phyloP scores from a whole-genome alignment of 2,888 invertebrate genomes.

The Trisateles emortualis region DNA sequence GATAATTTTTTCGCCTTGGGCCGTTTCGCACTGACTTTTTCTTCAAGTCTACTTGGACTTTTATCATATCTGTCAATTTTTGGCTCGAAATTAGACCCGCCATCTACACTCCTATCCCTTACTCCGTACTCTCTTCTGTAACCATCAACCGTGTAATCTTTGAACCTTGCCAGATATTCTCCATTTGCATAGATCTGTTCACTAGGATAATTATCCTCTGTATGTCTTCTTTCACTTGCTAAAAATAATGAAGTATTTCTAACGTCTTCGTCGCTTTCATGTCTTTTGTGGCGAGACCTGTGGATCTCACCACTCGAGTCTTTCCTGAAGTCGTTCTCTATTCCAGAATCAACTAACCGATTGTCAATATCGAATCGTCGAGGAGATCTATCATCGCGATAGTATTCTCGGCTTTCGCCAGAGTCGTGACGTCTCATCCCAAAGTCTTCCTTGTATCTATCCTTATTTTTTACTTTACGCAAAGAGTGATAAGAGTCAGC shows the following conservation, averaged over 20 bases:
- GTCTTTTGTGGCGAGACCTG: conserved; percentile 65
- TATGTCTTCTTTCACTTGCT: conserved; percentile 91
- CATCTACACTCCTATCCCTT: conserved; percentile 88
- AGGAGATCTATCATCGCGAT: conserved; percentile 76
- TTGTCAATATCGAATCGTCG: conserved; percentile 86
- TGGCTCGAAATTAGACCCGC: conserved; percentile 89
- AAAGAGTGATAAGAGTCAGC: conserved; percentile 87
- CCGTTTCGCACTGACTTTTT: conserved; percentile 85
- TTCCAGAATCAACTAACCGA: conserved; percentile 92
- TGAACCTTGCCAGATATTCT: conserved; percentile 73
- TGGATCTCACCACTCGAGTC: conserved; percentile 88
- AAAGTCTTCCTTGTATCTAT: conserved; percentile 70
- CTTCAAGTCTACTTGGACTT: conserved; percentile 80
- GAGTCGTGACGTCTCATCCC: conserved; percentile 77
- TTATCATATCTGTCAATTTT: conserved; percentile 88
- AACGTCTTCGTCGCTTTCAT: conserved; percentile 91
- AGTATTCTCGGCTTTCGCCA: conserved; percentile 83
- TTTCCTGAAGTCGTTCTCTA: conserved; percentile 92
- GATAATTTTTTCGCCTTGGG: conserved; percentile 90
- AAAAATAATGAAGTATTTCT: conserved; percentile 89
- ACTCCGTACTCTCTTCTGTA: conserved; percentile 73
- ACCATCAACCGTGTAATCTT: conserved; percentile 67
- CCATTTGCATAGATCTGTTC: conserved; percentile 81
- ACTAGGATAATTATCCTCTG: conserved; percentile 88
- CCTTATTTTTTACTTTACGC: conserved; percentile 86